Percentiles rank a stretch among this genome's conserved stretches.
Evolutionary conservation across 92 coral and sea anemone species (phyloP).

Genomic region (Epizoanthus fatuus): DNA sequence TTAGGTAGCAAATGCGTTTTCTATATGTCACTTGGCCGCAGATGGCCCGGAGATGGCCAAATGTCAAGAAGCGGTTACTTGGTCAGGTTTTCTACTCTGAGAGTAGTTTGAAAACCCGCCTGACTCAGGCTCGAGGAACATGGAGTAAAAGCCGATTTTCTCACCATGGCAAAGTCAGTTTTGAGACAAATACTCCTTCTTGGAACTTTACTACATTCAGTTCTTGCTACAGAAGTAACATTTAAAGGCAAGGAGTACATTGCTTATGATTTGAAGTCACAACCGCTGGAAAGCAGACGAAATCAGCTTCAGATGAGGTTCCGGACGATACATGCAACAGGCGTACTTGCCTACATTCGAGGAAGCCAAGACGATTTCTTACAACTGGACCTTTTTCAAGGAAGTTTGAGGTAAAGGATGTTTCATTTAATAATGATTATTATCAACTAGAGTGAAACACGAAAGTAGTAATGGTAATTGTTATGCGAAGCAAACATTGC

Average conservation of each 20-base stretch:
- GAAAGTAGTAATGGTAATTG: too few species aligned
- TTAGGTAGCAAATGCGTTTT: constrained; percentile 13
- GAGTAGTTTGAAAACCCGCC: background rate
- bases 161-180: background rate
- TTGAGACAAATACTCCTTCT: background rate
- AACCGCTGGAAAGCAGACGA: background rate
- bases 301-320: background rate
- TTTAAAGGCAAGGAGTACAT: constrained; percentile 9
- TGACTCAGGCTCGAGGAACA: background rate
- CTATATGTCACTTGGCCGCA: constrained; percentile 6
- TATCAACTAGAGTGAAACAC: too few species aligned
- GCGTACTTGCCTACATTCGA: constrained; percentile 10
- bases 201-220: background rate
- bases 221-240: background rate
- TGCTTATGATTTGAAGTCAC: constrained; percentile 4
- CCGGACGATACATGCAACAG: background rate
- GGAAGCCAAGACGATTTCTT: background rate
- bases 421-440: background rate
- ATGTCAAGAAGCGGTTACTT: background rate
- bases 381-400: constrained; percentile 31
- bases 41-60: background rate
- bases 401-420: constrained; percentile 4
- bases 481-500: too few species aligned
- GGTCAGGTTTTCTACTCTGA: background rate
- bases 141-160: background rate